These are phyloP conservation scores for Shinisaurus crocodilurus DNA, from an alignment of 2,113 vertebrate species.

Conservation along the genomic window DNA sequence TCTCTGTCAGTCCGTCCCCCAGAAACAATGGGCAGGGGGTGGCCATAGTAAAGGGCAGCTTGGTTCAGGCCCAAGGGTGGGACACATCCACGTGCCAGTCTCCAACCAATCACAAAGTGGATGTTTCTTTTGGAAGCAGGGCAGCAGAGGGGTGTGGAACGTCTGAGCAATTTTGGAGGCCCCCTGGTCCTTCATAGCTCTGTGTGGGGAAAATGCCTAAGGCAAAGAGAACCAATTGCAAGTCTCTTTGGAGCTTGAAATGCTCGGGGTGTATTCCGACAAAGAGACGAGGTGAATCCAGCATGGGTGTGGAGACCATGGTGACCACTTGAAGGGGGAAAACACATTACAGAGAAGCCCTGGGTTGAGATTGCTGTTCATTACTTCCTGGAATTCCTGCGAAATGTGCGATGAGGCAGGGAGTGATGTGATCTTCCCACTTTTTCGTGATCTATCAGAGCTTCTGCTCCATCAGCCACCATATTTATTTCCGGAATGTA, in stretches of 20 bases:
- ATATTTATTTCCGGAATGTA: not conserved
- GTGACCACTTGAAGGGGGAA: not conserved
- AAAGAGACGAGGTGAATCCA: constrained; percentile 2
- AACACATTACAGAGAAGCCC: not conserved
- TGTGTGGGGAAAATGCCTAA: not conserved
- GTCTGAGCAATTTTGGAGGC: not conserved
- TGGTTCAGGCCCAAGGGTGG: too few species aligned
- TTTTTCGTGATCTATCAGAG: not conserved
- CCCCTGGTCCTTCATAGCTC: constrained; percentile 30
- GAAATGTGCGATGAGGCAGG: too few species aligned
- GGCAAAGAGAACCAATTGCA: not conserved
- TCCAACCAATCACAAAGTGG: too few species aligned
- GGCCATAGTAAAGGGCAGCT: too few species aligned
- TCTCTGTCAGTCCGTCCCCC: too few species aligned
- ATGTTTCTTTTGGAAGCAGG: not conserved
- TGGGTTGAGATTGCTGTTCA: too few species aligned
- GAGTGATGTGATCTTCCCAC: too few species aligned
- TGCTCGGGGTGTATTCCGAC: not conserved
- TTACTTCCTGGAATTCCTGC: too few species aligned
- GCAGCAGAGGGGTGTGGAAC: not conserved
- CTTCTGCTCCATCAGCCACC: not conserved
- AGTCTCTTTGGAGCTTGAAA: constrained; percentile 22
- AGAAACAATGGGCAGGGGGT: too few species aligned
- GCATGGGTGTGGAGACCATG: constrained; percentile 5
- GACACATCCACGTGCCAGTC: too few species aligned